phyloP scores from a whole-genome alignment of 2,888 invertebrate genomes.

The Drosophila ezoana region DNA sequence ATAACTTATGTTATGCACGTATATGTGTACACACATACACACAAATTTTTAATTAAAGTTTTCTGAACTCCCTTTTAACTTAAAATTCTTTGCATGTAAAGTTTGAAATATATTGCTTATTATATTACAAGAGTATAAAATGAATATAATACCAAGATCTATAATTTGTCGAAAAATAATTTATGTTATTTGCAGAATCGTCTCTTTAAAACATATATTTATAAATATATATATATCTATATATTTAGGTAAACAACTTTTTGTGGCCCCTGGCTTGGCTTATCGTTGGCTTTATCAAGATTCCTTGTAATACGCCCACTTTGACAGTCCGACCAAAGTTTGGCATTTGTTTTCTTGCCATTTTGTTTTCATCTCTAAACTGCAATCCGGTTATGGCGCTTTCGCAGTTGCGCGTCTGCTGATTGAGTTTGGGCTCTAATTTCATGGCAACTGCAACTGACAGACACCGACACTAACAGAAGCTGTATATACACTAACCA shows the following conservation, averaged over 20 bases:
- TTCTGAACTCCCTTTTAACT: too few relatives aligned
- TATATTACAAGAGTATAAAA: too few relatives aligned
- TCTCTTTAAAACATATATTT: too few relatives aligned
- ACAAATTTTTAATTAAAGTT: too few relatives aligned
- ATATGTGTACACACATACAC: too few relatives aligned
- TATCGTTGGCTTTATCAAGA: constrained; percentile 21
- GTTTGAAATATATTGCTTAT: too few relatives aligned
- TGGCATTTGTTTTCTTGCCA: constrained; percentile 38
- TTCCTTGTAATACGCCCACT: constrained; percentile 22
- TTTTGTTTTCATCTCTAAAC: constrained; percentile 2
- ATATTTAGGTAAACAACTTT: neutral
- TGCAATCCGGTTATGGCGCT: constrained; percentile 35
- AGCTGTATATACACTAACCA: constrained; percentile 13
- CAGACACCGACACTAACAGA: constrained; percentile 24
- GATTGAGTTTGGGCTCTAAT: constrained; percentile 37
- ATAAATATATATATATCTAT: too few relatives aligned
- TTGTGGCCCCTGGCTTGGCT: neutral
- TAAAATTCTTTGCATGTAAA: too few relatives aligned
- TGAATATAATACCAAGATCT: too few relatives aligned
- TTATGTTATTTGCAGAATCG: too few relatives aligned
- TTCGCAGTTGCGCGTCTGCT: constrained; percentile 19
- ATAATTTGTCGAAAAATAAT: too few relatives aligned
- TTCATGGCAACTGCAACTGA: constrained; percentile 40
- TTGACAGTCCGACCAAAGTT: constrained; percentile 39
- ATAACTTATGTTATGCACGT: too few relatives aligned